These are phyloP conservation scores for Stictonetta naevosa DNA, from an alignment of 2,113 vertebrate species.

Conservation along the genomic window DNA sequence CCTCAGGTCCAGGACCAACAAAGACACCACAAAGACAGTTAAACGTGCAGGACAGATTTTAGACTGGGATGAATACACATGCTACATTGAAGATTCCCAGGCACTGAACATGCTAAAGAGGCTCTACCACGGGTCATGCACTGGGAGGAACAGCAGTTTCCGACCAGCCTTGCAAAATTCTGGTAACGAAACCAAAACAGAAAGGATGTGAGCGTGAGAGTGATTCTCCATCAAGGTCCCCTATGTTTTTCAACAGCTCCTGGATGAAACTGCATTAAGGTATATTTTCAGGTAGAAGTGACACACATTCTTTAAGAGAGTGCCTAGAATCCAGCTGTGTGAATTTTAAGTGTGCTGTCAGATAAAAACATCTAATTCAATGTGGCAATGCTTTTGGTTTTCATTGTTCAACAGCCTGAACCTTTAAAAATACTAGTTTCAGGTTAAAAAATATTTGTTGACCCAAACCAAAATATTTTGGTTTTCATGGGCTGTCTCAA, in stretches of 20 bases:
- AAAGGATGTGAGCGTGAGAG: accelerated
- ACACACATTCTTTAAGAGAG: not conserved
- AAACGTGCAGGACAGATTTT: not conserved
- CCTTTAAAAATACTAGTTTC: slow-evolving; percentile 21
- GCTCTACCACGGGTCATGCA: not conserved
- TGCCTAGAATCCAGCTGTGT: not conserved
- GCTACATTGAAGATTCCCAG: not conserved
- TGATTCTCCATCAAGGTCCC: not conserved
- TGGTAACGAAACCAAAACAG: not conserved
- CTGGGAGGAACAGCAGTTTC: not conserved
- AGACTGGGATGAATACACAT: not conserved
- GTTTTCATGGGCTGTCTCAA: not conserved
- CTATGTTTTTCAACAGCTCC: not conserved
- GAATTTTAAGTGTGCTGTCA: not conserved
- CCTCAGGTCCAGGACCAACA: not conserved
- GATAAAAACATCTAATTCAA: not conserved
- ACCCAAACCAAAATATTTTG: slow-evolving; percentile 1
- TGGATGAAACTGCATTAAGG: not conserved
- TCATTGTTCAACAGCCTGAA: not conserved
- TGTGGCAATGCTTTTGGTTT: not conserved
- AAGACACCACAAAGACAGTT: not conserved
- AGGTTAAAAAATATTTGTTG: slow-evolving; percentile 49
- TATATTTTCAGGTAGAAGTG: not conserved
- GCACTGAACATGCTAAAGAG: not conserved
- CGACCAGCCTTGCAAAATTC: not conserved